Base-by-base conservation (phyloP, 2,888 invertebrate genomes). In the Ypsolopha sequella region DNA sequence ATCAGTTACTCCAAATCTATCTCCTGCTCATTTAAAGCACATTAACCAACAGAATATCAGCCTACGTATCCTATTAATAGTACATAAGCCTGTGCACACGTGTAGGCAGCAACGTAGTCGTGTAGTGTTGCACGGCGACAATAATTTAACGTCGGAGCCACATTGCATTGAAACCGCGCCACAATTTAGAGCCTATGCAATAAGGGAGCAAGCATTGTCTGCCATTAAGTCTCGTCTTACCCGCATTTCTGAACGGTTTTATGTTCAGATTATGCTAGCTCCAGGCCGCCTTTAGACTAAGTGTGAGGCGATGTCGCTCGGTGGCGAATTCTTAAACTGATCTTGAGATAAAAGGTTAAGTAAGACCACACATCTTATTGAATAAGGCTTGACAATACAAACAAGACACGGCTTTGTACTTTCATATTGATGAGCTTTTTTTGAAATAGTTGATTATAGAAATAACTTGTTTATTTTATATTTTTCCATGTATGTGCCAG, bases 121-220 rank as follows among this genome's bases (percentile, higher is more conserved):
- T 76, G 79, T 79, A 73, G 75, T 76, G 76, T 75, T 73, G 70
- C 74, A 72, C 69, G 68, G 76, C 66, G 76, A 81, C 82, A 79
- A 84, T 86, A 86, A 85, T 81, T 86, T 82, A 80, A 79, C 75
- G 80, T 84, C 84, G 77, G 68, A 64, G 71, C 75, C 80, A 80
- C 79, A 41, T 76, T 80, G 84, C 84, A 84, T 85, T 82, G 79
- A 81, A 81, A 82, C 85, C 84, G 64, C 79, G 73, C 65, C 66
- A 78, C 84, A 79, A 86, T 85, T 85, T 86, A 86, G 82, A 82
- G 78, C 78, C 82, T 68, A 68, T 76, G 84, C 80, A 80, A 82
- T 85, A 86, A 82, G 80, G 80, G 79, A 77, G 74, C 72, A 72
- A 65, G 74, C 75, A 80, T 82, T 80, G 77, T 81, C 74, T 75